Conservation (phyloP, 2,113 vertebrate species). For the Psilopsiagon aymara region DNA sequence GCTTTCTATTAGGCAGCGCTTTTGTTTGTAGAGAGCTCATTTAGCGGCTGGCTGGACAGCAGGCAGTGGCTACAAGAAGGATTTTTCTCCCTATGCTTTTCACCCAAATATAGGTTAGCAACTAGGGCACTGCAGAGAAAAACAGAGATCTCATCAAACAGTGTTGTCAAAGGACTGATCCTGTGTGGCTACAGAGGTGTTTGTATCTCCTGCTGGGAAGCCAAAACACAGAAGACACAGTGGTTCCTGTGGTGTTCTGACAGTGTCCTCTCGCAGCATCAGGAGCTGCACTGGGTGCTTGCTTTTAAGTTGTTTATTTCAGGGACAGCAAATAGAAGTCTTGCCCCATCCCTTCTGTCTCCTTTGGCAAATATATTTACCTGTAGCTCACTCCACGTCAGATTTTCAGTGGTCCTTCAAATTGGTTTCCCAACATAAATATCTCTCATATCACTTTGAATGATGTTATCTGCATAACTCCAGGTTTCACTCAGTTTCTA, state of each 20-base stretch:
- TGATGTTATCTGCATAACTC: background rate
- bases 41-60: constrained; percentile 61
- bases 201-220: background rate
- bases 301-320: background rate
- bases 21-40: constrained; percentile 63
- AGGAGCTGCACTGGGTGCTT: background rate
- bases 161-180: background rate
- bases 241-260: background rate
- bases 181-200: background rate
- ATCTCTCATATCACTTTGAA: background rate
- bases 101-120: constrained; percentile 10
- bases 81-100: constrained; percentile 33
- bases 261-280: background rate
- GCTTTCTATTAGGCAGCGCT: constrained; percentile 49
- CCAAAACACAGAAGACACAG: background rate
- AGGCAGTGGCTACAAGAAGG: constrained; percentile 31
- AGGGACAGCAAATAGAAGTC: background rate
- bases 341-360: background rate
- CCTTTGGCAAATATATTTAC: background rate
- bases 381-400: background rate
- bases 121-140: background rate
- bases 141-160: background rate
- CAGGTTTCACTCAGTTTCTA: background rate
- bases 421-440: background rate
- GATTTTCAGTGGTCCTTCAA: background rate